Evolutionary conservation across 2,888 invertebrate species (phyloP).

Genomic region (Oscheius sp.): DNA sequence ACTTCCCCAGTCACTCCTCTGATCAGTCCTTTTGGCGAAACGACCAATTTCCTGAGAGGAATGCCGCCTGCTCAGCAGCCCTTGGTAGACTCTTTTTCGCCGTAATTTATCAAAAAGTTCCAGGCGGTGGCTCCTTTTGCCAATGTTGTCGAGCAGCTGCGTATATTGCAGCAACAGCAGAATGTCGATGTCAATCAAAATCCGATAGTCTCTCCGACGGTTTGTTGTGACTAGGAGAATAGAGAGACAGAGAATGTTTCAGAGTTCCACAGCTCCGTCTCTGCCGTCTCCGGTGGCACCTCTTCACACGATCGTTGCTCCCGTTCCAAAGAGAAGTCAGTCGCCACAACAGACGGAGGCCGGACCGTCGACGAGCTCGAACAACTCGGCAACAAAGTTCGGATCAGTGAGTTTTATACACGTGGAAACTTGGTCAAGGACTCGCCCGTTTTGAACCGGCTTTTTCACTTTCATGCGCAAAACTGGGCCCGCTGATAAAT

Average conservation of each 20-base stretch:
- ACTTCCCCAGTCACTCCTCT: slow-evolving; percentile 14
- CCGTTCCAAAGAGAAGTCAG: not conserved
- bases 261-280: slow-evolving; percentile 1
- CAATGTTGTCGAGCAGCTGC: slow-evolving; percentile 28
- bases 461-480: too few species aligned
- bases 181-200: slow-evolving; percentile 12
- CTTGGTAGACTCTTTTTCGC: not conserved
- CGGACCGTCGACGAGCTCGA: too few species aligned
- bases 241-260: not conserved
- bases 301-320: not conserved
- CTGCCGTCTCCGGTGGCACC: slow-evolving; percentile 5
- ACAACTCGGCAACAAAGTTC: too few species aligned
- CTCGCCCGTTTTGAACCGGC: too few species aligned
- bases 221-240: not conserved
- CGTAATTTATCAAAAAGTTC: slow-evolving; percentile 2
- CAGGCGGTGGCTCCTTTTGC: slow-evolving; percentile 29
- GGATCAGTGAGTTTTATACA: too few species aligned
- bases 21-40: slow-evolving; percentile 19
- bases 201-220: not conserved
- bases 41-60: slow-evolving; percentile 21
- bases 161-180: slow-evolving; percentile 15
- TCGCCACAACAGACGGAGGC: too few species aligned
- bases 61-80: not conserved
- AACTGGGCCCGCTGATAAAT: too few species aligned
- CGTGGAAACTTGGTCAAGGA: too few species aligned